Conservation (phyloP, 2,797 vertebrate species). For the Kryptopterus vitreolus region DNA sequence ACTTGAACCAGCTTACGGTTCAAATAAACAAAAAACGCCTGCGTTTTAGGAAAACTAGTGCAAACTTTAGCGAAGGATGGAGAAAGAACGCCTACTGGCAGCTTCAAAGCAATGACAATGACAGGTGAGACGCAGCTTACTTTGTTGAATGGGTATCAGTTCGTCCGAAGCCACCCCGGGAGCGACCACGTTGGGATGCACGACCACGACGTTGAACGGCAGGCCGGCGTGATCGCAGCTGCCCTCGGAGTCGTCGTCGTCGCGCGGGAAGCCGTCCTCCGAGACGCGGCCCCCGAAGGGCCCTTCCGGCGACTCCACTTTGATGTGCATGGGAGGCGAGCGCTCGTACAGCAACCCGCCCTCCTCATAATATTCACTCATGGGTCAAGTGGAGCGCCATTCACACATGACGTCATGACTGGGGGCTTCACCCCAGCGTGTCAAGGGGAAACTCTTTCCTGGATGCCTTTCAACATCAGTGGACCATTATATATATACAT, state of each 20-base stretch:
- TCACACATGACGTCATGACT: constrained; percentile 38
- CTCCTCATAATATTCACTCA: constrained; percentile 85
- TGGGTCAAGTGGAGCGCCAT: constrained; percentile 73
- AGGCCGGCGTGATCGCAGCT: constrained; percentile 80
- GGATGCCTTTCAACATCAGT: background rate
- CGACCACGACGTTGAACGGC: constrained; percentile 83
- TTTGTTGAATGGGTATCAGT: constrained; percentile 77
- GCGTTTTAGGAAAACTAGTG: too few species aligned
- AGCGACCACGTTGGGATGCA: constrained; percentile 80
- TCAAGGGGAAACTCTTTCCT: background rate
- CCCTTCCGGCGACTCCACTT: constrained; percentile 84
- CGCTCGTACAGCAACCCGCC: constrained; percentile 84
- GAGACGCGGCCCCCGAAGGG: constrained; percentile 77
- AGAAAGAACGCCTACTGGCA: constrained; percentile 18
- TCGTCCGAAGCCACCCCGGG: constrained; percentile 79
- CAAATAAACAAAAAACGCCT: too few species aligned
- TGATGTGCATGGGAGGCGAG: constrained; percentile 84
- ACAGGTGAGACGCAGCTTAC: constrained; percentile 63
- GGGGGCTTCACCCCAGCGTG: constrained; percentile 22
- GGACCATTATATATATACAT: background rate
- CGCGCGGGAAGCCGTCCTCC: constrained; percentile 80
- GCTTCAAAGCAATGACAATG: background rate
- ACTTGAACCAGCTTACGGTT: too few species aligned
- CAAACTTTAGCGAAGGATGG: too few species aligned
- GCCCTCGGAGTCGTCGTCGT: constrained; percentile 79